Evolutionary conservation across 2,113 vertebrate species (phyloP).

Genomic region (Gasterosteus nipponicus): DNA sequence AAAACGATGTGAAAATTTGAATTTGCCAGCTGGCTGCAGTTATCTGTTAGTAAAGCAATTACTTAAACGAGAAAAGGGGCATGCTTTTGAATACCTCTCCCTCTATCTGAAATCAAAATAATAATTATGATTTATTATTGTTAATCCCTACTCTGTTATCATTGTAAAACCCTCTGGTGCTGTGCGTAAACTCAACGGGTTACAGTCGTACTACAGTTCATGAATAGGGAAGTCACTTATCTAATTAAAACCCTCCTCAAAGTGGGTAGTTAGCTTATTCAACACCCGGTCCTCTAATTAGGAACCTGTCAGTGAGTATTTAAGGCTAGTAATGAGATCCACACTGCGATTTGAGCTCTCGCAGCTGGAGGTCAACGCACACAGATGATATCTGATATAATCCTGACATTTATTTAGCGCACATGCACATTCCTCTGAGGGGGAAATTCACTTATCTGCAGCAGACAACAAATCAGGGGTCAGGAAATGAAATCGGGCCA

Average conservation of each 20-base stretch:
- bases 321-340: slow-evolving; percentile 34
- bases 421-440: slow-evolving; percentile 57
- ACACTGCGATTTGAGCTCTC: slow-evolving; percentile 32
- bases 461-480: slow-evolving; percentile 60
- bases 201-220: background rate
- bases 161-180: background rate
- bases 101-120: background rate
- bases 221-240: background rate
- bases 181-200: background rate
- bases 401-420: slow-evolving; percentile 52
- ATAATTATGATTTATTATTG: background rate
- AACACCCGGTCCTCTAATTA: slow-evolving; percentile 23
- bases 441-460: slow-evolving; percentile 63
- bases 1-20: too few species aligned
- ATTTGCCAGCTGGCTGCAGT: background rate
- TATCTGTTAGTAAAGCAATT: background rate
- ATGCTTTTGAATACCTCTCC: background rate
- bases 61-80: background rate
- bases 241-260: slow-evolving; percentile 2
- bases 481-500: slow-evolving; percentile 61
- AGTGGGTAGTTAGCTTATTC: slow-evolving; percentile 7
- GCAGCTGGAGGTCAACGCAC: slow-evolving; percentile 16
- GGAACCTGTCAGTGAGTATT: slow-evolving; percentile 28
- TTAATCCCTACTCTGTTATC: background rate
- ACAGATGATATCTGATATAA: slow-evolving; percentile 30